phyloP scores from a whole-genome alignment of 2,797 vertebrate species.

The Chelonia mydas region DNA sequence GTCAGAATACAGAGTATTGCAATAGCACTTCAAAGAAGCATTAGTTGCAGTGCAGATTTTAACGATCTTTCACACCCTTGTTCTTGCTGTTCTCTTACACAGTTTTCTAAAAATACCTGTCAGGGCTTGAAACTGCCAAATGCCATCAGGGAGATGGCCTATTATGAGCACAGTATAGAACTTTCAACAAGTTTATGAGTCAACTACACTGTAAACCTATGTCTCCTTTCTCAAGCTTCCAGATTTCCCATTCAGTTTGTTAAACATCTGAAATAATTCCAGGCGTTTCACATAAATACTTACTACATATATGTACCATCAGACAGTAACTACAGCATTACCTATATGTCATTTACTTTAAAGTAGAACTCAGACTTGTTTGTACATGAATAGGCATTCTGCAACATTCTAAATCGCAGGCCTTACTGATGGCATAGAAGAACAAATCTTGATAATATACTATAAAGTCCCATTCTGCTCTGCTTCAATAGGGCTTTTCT shows the following conservation, averaged over 20 bases:
- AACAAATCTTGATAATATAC: neutral
- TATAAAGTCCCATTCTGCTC: neutral
- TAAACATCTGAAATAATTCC: neutral
- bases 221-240: neutral
- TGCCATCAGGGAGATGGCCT: neutral
- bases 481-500: neutral
- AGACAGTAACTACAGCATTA: neutral
- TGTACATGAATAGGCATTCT: constrained; percentile 8
- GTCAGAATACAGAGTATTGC: neutral
- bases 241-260: neutral
- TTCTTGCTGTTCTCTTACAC: constrained; percentile 39
- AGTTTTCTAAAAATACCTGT: constrained; percentile 63
- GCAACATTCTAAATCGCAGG: neutral
- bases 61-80: constrained; percentile 37
- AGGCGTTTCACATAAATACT: neutral
- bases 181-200: neutral
- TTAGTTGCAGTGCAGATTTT: constrained; percentile 33
- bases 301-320: neutral
- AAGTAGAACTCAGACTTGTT: constrained; percentile 9
- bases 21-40: constrained; percentile 11
- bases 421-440: neutral
- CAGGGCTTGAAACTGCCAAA: constrained; percentile 40
- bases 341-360: neutral
- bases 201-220: neutral
- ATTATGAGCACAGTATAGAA: neutral